Evolutionary conservation across 2,113 vertebrate genomes (phyloP).

Genomic region (Thunnus thynnus): DNA sequence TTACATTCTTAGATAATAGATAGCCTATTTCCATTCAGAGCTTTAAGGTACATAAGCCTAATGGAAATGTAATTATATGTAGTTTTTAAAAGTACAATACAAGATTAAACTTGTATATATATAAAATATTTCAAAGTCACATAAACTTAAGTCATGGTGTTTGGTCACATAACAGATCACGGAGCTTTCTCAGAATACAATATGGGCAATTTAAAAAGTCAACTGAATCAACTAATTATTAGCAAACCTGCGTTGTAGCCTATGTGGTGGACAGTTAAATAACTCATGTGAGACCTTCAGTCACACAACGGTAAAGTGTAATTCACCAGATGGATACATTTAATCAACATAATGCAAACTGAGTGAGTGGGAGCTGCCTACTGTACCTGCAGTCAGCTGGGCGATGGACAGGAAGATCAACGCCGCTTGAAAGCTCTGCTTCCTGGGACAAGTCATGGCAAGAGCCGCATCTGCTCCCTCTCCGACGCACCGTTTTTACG

Average conservation of each 20-base stretch:
- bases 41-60: background rate
- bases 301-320: background rate
- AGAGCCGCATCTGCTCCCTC: conserved; percentile 74
- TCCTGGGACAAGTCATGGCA: conserved; percentile 80
- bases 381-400: conserved; percentile 82
- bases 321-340: background rate
- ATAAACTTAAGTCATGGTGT: background rate
- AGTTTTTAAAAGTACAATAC: too few species aligned
- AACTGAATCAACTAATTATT: background rate
- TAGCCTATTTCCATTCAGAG: background rate
- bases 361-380: background rate
- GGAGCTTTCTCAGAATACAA: background rate
- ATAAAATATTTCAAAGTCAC: background rate
- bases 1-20: background rate
- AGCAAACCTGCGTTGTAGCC: background rate
- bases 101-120: too few species aligned
- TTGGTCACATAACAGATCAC: background rate
- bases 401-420: conserved; percentile 79
- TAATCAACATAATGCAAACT: background rate
- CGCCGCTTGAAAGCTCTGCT: conserved; percentile 74
- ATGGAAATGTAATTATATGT: too few species aligned
- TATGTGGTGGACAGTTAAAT: background rate
- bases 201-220: background rate
- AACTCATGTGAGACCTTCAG: background rate
- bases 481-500: conserved; percentile 31